phyloP scores from a whole-genome alignment of 2,797 vertebrate genomes.

The Anguilla pacifica region DNA sequence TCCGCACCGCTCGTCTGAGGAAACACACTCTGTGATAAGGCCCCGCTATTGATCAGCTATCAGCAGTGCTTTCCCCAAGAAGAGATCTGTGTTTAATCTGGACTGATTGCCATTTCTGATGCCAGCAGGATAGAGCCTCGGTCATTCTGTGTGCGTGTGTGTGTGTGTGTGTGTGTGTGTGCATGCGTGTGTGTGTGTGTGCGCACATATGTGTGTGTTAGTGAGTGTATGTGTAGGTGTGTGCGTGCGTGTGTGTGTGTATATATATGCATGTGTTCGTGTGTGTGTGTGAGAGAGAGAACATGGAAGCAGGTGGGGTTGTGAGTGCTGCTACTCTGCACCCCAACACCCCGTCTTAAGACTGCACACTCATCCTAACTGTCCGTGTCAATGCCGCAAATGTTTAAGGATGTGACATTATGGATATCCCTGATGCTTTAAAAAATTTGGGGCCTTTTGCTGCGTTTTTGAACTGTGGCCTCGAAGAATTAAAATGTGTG shows the following conservation, averaged over 20 bases:
- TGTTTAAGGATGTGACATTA: too few relatives aligned
- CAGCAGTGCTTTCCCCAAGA: constrained; percentile 63
- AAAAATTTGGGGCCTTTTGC: too few relatives aligned
- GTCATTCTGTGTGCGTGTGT: constrained; percentile 23
- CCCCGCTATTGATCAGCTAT: constrained; percentile 72
- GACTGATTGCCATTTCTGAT: constrained; percentile 54
- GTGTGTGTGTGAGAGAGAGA: not conserved
- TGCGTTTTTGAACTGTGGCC: too few relatives aligned
- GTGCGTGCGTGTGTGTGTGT: too few relatives aligned
- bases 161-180: constrained; percentile 42
- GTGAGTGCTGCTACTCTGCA: not conserved
- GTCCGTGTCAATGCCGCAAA: too few relatives aligned
- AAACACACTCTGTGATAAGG: constrained; percentile 71
- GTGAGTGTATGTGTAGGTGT: not conserved
- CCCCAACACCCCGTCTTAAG: too few relatives aligned
- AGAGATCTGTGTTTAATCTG: constrained; percentile 66
- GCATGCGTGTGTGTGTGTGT: not conserved
- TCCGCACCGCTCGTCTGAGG: constrained; percentile 65
- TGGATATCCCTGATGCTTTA: too few relatives aligned
- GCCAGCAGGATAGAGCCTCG: constrained; percentile 42
- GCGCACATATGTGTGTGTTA: not conserved
- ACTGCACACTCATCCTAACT: too few relatives aligned
- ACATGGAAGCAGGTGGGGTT: not conserved
- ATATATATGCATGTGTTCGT: too few relatives aligned
- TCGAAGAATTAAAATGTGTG: not conserved